phyloP scores from a whole-genome alignment of 2,113 vertebrate genomes.

The Ptychochromis oligacanthus region DNA sequence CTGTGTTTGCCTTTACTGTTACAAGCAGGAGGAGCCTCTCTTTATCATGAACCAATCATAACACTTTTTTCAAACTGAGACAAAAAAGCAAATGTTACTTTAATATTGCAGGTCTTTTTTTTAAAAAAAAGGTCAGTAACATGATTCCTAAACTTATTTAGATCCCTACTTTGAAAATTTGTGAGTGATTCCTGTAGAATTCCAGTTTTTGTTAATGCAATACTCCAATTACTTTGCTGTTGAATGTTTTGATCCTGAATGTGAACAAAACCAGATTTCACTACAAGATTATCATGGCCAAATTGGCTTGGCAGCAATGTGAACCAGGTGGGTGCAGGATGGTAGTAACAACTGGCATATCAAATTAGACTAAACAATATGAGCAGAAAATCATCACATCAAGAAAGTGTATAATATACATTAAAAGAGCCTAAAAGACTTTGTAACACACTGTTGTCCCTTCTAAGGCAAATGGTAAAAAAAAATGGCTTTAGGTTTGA shows the following conservation, averaged over 20 bases:
- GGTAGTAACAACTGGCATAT: neutral
- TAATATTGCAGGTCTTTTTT: too few relatives aligned
- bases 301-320: neutral
- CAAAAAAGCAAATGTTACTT: too few relatives aligned
- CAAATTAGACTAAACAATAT: neutral
- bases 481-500: neutral
- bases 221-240: neutral
- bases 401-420: neutral
- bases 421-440: neutral
- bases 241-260: neutral
- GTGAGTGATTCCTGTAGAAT: neutral
- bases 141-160: too few relatives aligned
- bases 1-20: too few relatives aligned
- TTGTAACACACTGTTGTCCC: neutral
- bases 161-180: neutral
- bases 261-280: neutral
- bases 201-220: neutral
- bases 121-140: too few relatives aligned
- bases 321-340: neutral
- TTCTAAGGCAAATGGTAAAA: neutral
- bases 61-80: neutral
- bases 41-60: neutral
- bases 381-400: neutral
- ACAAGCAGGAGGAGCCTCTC: neutral
- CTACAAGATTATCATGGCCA: neutral